Evolutionary conservation across 2,113 vertebrate genomes (phyloP).

Genomic region (Trachemys scripta): DNA sequence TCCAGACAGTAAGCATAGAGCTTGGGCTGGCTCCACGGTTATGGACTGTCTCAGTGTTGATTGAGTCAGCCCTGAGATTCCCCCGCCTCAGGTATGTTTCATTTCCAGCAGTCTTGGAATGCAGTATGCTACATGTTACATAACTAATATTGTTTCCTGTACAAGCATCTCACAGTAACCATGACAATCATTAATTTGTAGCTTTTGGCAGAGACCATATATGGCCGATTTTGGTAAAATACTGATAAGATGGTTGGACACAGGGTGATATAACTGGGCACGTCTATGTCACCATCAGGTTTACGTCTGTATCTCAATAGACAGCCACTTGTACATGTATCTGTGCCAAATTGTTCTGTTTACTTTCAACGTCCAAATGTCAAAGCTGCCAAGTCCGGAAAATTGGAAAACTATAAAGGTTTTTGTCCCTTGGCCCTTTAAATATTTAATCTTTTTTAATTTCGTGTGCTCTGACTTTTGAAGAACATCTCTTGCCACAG

Average conservation of each 20-base stretch:
- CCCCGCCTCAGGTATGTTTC: neutral
- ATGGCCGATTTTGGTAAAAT: neutral
- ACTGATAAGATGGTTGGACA: neutral
- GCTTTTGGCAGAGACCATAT: neutral
- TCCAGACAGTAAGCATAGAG: neutral
- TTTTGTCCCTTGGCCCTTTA: neutral
- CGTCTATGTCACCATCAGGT: neutral
- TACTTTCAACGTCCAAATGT: constrained; percentile 10
- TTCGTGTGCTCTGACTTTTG: neutral
- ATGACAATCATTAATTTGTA: no score
- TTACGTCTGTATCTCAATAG: neutral
- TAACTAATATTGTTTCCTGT: neutral
- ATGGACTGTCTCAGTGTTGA: neutral
- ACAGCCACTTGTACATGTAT: neutral
- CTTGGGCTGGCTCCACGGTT: neutral
- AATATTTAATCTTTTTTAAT: neutral
- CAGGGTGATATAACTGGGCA: no score
- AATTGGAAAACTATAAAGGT: neutral
- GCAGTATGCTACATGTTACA: neutral
- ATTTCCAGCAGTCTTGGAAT: neutral
- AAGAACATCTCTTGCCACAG: neutral
- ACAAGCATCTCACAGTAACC: neutral
- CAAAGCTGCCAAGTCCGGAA: neutral
- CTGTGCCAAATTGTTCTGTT: neutral
- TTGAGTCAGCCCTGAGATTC: neutral